Conservation (phyloP, 2,888 invertebrate genomes). For the Chrysina gloriosa region DNA sequence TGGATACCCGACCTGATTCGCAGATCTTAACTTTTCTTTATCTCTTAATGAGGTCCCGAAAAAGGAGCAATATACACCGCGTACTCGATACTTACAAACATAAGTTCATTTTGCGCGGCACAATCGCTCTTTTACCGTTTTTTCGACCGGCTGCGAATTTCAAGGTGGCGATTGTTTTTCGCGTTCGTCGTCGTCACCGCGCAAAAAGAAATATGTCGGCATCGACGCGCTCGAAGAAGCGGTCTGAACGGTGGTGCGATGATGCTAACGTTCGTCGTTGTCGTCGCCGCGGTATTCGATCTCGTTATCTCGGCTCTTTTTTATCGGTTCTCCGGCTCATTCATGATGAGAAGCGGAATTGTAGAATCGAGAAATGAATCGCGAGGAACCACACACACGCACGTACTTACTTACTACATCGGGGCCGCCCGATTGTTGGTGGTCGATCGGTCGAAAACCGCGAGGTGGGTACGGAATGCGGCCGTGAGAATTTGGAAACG, state of each 20-base stretch:
- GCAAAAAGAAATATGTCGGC: conserved; percentile 2
- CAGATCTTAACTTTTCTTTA: conserved; percentile 27
- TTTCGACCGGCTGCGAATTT: conserved; percentile 8
- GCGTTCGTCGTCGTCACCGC: neutral
- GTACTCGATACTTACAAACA: neutral
- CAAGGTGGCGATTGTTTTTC: conserved; percentile 34
- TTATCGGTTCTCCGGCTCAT: conserved; percentile 14
- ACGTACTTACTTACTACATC: too few species aligned
- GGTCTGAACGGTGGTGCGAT: conserved; percentile 16
- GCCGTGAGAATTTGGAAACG: too few species aligned
- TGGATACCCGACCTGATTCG: neutral
- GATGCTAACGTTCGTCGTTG: conserved; percentile 26
- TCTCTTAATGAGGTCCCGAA: conserved; percentile 32
- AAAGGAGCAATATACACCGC: neutral
- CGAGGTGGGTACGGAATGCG: too few species aligned
- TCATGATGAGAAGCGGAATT: conserved; percentile 14
- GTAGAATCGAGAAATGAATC: neutral
- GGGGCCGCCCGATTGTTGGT: neutral
- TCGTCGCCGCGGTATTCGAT: neutral
- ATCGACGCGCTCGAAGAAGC: neutral
- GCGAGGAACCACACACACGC: neutral
- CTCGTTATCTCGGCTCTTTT: neutral
- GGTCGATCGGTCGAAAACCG: neutral
- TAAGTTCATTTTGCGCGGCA: conserved; percentile 2
- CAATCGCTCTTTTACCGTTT: neutral